Conservation (phyloP, 2,113 vertebrate species). For the Rhodinocichla rosea region DNA sequence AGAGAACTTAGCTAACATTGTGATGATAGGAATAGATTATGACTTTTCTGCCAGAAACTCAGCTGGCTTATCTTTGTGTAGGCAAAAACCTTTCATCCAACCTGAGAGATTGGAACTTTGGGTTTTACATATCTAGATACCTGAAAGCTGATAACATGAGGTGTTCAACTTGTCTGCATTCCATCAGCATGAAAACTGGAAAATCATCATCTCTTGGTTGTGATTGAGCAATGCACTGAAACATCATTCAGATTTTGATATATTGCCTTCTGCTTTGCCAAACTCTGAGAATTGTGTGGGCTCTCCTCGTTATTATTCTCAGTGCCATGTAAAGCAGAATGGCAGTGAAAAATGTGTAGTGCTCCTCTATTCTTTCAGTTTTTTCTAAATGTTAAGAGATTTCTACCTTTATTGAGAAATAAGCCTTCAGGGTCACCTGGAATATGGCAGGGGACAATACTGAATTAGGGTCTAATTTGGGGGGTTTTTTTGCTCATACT, state of each 20-base stretch:
- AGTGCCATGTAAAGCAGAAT: background rate
- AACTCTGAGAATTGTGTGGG: background rate
- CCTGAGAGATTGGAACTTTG: background rate
- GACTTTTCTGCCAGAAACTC: background rate
- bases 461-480: background rate
- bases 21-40: background rate
- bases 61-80: background rate
- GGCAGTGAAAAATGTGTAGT: background rate
- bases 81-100: background rate
- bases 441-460: background rate
- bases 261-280: background rate
- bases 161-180: background rate
- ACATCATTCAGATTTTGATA: background rate
- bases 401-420: background rate
- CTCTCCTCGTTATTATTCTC: background rate
- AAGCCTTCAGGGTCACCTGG: background rate
- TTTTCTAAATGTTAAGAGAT: background rate
- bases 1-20: background rate
- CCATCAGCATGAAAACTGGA: background rate
- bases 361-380: background rate
- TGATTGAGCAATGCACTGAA: background rate
- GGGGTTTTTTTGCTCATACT: accelerated
- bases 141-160: background rate
- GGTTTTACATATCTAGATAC: background rate
- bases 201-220: background rate